Percentiles rank a stretch among this genome's conserved stretches.
phyloP scores from a whole-genome alignment of 2,888 invertebrate species.

The Drosophila prolongata region DNA sequence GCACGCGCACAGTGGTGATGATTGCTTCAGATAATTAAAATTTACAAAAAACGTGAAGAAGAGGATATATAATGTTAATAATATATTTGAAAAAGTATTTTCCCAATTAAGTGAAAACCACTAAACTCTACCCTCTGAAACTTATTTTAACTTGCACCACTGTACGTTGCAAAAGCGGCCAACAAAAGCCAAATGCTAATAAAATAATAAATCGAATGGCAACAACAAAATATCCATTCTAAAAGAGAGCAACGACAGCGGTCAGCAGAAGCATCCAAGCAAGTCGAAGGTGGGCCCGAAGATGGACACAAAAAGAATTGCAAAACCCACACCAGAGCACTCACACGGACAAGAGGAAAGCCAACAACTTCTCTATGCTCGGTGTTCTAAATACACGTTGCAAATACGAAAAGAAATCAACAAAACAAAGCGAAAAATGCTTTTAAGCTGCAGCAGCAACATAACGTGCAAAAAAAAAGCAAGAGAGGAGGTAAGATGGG shows the following conservation, averaged over 20 bases:
- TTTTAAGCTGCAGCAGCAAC: constrained; percentile 61
- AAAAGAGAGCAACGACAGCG: constrained; percentile 43
- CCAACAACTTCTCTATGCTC: constrained; percentile 49
- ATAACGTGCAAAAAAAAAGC: constrained; percentile 16
- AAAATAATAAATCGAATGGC: constrained; percentile 75
- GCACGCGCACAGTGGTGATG: constrained; percentile 50
- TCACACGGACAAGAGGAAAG: constrained; percentile 16
- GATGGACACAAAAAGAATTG: constrained; percentile 59
- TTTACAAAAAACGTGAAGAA: too few relatives aligned
- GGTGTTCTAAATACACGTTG: constrained; percentile 71
- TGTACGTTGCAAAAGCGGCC: constrained; percentile 53
- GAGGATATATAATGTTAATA: too few relatives aligned
- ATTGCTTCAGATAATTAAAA: too few relatives aligned
- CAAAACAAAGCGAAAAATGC: constrained; percentile 47
- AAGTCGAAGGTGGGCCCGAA: constrained; percentile 59
- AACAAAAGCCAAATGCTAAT: constrained; percentile 62
- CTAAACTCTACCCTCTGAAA: too few relatives aligned
- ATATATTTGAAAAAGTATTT: too few relatives aligned
- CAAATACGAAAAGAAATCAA: constrained; percentile 66
- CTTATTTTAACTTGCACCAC: constrained; percentile 40
- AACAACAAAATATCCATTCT: constrained; percentile 28
- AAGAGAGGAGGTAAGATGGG: constrained; percentile 11
- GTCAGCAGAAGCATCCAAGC: constrained; percentile 68
- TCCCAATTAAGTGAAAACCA: too few relatives aligned
- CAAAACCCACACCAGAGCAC: constrained; percentile 39